These are phyloP conservation scores for Varroa destructor DNA, from an alignment of 1,140 invertebrate genomes.

Conservation along the genomic window DNA sequence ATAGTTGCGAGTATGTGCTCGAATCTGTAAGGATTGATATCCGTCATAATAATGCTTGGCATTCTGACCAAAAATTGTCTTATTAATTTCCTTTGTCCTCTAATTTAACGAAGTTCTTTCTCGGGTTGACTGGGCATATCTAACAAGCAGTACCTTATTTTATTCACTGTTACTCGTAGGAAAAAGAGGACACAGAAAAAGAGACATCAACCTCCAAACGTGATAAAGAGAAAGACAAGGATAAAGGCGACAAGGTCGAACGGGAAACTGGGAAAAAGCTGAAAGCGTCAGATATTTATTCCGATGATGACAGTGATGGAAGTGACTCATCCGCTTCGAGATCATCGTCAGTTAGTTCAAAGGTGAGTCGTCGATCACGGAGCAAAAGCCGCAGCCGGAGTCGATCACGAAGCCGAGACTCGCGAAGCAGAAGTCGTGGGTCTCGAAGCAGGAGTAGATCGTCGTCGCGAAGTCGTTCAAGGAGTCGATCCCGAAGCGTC, in stretches of 20 bases:
- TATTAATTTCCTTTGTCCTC: no score
- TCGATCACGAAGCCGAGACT: not conserved
- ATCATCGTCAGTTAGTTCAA: slow-evolving; percentile 30
- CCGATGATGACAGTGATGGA: slow-evolving; percentile 72
- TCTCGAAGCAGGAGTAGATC: slow-evolving; percentile 39
- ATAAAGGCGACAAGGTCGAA: slow-evolving; percentile 45
- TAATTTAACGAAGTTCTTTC: no score
- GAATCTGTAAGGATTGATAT: no score
- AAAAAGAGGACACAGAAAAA: slow-evolving; percentile 42
- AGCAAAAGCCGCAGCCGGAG: slow-evolving; percentile 6
- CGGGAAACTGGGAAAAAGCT: slow-evolving; percentile 49
- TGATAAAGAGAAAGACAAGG: slow-evolving; percentile 47
- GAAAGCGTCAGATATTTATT: slow-evolving; percentile 88
- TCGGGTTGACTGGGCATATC: no score
- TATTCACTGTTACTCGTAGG: slow-evolving; percentile 36
- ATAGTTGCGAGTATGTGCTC: slow-evolving; percentile 45
- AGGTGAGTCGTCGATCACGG: not conserved
- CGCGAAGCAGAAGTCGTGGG: slow-evolving; percentile 38
- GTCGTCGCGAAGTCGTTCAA: no score
- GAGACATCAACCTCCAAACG: slow-evolving; percentile 36
- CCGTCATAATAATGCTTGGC: no score
- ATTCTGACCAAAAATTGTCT: no score
- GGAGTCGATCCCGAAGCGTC: no score
- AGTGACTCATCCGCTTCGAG: slow-evolving; percentile 34
- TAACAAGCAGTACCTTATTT: no score